phyloP scores from a whole-genome alignment of 1,140 invertebrate species.

The Monomorium pharaonis region DNA sequence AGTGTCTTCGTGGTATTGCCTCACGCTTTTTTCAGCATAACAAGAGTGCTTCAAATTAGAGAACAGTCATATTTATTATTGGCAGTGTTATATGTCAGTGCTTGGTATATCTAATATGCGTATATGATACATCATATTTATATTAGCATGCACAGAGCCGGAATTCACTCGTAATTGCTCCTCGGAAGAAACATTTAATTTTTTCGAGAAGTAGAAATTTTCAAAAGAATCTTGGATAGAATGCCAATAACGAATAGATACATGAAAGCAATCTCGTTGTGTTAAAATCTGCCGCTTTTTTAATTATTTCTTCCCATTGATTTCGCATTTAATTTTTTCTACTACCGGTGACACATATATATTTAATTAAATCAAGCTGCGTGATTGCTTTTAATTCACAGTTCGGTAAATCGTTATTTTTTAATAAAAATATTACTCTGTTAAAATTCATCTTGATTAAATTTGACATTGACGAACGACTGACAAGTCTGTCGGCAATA shows the following conservation, averaged over 20 bases:
- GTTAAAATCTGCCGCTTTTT: background rate
- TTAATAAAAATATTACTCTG: background rate
- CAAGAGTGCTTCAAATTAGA: slow-evolving; percentile 62
- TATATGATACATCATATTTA: slow-evolving; percentile 66
- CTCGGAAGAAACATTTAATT: background rate
- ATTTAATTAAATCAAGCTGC: background rate
- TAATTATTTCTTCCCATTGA: background rate
- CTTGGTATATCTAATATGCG: slow-evolving; percentile 64
- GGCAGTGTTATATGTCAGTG: slow-evolving; percentile 62
- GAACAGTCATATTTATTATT: slow-evolving; percentile 62
- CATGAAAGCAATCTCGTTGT: background rate
- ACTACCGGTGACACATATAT: background rate
- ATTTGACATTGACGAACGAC: background rate
- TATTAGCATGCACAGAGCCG: slow-evolving; percentile 57
- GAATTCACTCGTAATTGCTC: background rate
- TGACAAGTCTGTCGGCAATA: background rate
- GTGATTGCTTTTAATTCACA: background rate
- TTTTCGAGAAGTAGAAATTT: background rate
- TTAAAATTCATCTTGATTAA: background rate
- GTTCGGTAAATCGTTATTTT: background rate
- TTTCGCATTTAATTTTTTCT: background rate
- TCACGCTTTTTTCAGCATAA: slow-evolving; percentile 24
- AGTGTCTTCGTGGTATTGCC: background rate
- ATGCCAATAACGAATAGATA: background rate
- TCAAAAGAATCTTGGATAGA: background rate